These are phyloP conservation scores for Rhinolophus sinicus DNA, from an alignment of 2,113 vertebrate species.

Conservation along the genomic window DNA sequence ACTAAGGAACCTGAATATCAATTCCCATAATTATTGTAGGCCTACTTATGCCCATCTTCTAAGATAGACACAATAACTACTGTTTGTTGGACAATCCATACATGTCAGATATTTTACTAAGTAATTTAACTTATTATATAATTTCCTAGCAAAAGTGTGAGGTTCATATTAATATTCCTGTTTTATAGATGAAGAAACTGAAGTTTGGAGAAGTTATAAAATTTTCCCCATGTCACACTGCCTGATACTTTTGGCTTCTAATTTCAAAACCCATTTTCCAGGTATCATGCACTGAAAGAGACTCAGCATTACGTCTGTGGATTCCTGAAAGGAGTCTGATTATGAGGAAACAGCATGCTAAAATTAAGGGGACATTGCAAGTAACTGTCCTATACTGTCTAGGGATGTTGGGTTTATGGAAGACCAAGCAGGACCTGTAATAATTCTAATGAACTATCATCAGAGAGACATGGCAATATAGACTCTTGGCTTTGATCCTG, in stretches of 20 bases:
- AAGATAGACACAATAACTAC: neutral
- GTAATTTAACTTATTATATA: neutral
- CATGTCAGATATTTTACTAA: neutral
- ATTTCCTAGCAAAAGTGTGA: neutral
- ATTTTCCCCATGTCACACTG: neutral
- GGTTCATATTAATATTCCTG: neutral
- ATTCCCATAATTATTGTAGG: neutral
- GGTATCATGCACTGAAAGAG: neutral
- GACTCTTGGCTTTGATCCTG: neutral
- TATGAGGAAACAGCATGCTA: neutral
- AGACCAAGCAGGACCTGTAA: neutral
- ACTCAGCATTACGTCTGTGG: neutral
- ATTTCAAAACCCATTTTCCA: neutral
- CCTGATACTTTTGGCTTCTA: neutral
- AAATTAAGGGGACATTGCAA: neutral
- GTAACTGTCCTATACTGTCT: neutral
- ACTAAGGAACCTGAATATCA: neutral
- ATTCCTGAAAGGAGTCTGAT: neutral
- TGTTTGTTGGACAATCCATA: neutral
- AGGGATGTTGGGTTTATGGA: neutral
- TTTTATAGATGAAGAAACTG: neutral
- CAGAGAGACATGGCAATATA: neutral
- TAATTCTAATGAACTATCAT: neutral
- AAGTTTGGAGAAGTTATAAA: neutral
- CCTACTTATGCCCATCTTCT: neutral